Evolutionary conservation across 1,140 invertebrate species (phyloP).

Genomic region (Neomicropteryx cornuta): DNA sequence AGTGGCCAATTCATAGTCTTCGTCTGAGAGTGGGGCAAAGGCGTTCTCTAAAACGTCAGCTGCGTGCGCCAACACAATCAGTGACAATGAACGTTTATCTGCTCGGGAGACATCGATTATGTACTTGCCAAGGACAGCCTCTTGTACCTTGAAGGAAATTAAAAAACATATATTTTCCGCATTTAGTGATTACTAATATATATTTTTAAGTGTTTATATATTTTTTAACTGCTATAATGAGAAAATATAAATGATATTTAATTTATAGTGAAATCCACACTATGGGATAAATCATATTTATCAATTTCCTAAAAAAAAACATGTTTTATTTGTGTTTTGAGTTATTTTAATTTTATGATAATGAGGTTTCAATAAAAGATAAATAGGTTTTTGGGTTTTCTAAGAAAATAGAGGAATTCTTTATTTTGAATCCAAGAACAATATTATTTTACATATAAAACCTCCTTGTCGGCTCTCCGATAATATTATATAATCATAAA

Average conservation of each 20-base stretch:
- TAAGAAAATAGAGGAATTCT: too few relatives aligned
- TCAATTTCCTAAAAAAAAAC: too few relatives aligned
- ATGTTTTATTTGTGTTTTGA: background rate
- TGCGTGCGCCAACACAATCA: conserved; percentile 93
- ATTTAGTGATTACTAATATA: background rate
- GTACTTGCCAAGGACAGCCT: conserved; percentile 91
- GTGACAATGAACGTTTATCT: conserved; percentile 84
- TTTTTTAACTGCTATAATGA: background rate
- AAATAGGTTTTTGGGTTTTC: too few relatives aligned
- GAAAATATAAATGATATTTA: conserved; percentile 6
- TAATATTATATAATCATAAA: too few relatives aligned
- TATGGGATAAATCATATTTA: too few relatives aligned
- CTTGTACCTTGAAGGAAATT: conserved; percentile 70
- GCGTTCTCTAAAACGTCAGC: conserved; percentile 99
- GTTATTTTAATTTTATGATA: background rate
- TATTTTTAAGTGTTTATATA: background rate
- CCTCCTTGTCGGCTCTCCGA: too few relatives aligned
- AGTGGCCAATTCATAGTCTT: conserved; percentile 98
- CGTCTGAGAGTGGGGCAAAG: conserved; percentile 96
- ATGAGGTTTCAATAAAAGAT: background rate
- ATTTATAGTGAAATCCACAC: background rate
- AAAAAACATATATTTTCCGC: conserved; percentile 5
- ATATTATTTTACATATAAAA: too few relatives aligned
- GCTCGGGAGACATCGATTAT: conserved; percentile 96
- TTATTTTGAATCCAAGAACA: too few relatives aligned